Base-by-base conservation (phyloP, 2,888 invertebrate species). In the Rotaria sp. region DNA sequence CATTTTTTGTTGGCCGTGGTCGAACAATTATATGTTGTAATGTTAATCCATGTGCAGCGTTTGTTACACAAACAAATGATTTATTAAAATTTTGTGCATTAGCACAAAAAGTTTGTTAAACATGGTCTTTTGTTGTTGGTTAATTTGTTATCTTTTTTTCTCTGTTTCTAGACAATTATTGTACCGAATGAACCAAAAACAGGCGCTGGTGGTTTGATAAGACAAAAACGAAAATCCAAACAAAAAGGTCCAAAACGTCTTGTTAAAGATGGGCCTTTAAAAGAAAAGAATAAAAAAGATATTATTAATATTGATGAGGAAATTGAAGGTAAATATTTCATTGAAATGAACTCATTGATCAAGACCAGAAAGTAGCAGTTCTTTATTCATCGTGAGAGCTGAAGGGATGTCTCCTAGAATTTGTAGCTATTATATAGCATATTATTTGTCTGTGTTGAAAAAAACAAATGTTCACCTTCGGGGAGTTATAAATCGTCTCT, bases 21-120 rank as follows among this genome's bases (percentile, higher is more conserved):
- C 93, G 91, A 38, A 93, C 95, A 2, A 93, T 93, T 41, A 95
- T 97, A 94, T 94, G 97, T 88, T 95, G 96, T 0, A 96, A 95
- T 85, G 92, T 97, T 0, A 95, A 94, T 90, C 95, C 95, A 0
- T 92, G 94, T 11, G 93, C 94, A 0, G 92, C 93, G 86, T 93
- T 94, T 90, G 94, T 94, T 88, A 94, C 95, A 88, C 96, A 97
- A 90, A 95, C 95, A 0, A 92, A 94, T 11, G 94, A 95, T 89
- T 95, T 95, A 2, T 92, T 97, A 30, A 94, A 94, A 88, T 94
- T 96, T 89, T 94, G 95, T 0, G 94, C 95, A 0, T 93, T 95
- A 57, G 93, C 93, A 41, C 80, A 80, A 15, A 80, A 80, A 7
- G 80, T 80, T 26, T 4, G 67, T 35, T 41, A 3, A 24, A 7